These are phyloP conservation scores for Gryon sp. DNA, from an alignment of 1,140 invertebrate species.

Conservation along the genomic window DNA sequence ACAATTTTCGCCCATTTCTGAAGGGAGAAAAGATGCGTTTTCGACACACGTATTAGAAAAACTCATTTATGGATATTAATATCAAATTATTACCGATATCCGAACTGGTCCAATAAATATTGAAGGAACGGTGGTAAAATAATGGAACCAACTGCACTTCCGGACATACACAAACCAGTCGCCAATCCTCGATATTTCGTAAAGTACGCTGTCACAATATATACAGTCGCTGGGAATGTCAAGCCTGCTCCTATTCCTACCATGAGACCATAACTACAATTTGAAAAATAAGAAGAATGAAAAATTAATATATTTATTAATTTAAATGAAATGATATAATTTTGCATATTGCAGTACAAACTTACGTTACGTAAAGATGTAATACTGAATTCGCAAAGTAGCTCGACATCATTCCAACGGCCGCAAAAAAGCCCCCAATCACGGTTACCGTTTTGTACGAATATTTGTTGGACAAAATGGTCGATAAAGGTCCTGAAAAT, in stretches of 20 bases:
- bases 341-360: conserved; percentile 76
- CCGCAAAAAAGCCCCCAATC: conserved; percentile 89
- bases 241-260: conserved; percentile 89
- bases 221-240: conserved; percentile 91
- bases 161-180: conserved; percentile 93
- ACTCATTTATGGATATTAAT: no score
- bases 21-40: no score
- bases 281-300: no score
- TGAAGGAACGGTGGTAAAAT: conserved; percentile 88
- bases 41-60: no score
- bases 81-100: conserved; percentile 85
- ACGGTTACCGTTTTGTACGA: conserved; percentile 95
- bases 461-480: conserved; percentile 92
- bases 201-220: conserved; percentile 94
- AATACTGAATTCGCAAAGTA: conserved; percentile 88
- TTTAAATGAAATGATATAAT: no score
- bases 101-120: conserved; percentile 85
- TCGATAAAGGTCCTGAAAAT: conserved; percentile 91
- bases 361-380: conserved; percentile 89
- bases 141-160: conserved; percentile 90
- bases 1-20: no score
- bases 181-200: conserved; percentile 88
- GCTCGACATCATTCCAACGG: conserved; percentile 91
- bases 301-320: no score
- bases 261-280: conserved; percentile 86